Evolutionary conservation across 1,140 invertebrate genomes (phyloP).

Genomic region (Drosophila ficusphila): DNA sequence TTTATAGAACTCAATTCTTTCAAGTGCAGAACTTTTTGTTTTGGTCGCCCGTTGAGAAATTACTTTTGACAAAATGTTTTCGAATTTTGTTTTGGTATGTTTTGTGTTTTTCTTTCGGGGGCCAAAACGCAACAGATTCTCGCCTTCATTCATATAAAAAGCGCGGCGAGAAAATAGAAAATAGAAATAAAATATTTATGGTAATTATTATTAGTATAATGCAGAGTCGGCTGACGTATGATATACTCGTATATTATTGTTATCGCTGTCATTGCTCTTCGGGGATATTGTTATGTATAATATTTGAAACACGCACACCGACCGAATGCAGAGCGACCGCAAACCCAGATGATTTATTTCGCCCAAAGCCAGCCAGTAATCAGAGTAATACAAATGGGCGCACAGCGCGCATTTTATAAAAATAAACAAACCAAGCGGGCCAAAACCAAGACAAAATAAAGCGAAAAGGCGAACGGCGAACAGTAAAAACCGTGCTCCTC

Average conservation of each 20-base stretch:
- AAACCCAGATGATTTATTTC: conserved; percentile 68
- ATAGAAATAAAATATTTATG: conserved; percentile 22
- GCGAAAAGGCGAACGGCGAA: conserved; percentile 38
- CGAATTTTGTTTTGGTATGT: conserved; percentile 58
- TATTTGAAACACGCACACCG: conserved; percentile 38
- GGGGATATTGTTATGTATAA: conserved; percentile 34
- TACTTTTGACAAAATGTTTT: conserved; percentile 69
- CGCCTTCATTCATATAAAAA: conserved; percentile 64
- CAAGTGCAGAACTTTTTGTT: conserved; percentile 41
- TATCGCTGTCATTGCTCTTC: conserved; percentile 34
- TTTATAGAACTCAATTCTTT: neutral
- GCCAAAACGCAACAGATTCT: conserved; percentile 40
- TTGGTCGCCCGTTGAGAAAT: conserved; percentile 44
- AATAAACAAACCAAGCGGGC: conserved; percentile 51
- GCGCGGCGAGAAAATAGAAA: neutral
- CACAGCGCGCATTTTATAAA: conserved; percentile 35
- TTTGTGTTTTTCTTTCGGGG: conserved; percentile 43
- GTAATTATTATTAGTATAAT: conserved; percentile 48
- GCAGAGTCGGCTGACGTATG: conserved; percentile 38
- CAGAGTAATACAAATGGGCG: conserved; percentile 53
- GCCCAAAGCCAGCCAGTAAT: conserved; percentile 57
- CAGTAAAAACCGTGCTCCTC: conserved; percentile 29
- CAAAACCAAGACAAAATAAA: conserved; percentile 1
- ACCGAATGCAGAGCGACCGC: conserved; percentile 41
- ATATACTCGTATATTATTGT: conserved; percentile 22